Evolutionary conservation across 2,113 vertebrate species (phyloP).

Genomic region (Ifrita kowaldi): DNA sequence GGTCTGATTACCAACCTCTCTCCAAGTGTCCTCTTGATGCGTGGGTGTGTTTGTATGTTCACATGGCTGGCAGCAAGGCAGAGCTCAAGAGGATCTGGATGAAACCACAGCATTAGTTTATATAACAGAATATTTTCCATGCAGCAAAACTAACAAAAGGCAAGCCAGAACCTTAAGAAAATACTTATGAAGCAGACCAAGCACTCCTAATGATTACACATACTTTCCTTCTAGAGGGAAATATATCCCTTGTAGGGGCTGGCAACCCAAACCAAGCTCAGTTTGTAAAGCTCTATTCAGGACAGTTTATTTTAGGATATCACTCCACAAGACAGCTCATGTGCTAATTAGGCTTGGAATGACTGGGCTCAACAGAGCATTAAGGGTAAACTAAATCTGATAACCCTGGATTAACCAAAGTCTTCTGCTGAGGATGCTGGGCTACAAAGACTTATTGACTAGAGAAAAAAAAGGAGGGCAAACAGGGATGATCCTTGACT

Average conservation of each 20-base stretch:
- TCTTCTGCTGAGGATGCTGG: background rate
- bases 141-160: slow-evolving; percentile 30
- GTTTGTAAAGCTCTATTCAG: background rate
- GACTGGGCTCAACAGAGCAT: slow-evolving; percentile 26
- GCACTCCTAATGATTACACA: slow-evolving; percentile 28
- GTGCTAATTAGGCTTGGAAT: slow-evolving; percentile 44
- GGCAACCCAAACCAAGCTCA: background rate
- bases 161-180: slow-evolving; percentile 43
- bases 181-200: slow-evolving; percentile 31
- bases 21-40: background rate
- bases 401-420: slow-evolving; percentile 44
- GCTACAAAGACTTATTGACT: background rate
- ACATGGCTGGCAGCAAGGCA: background rate
- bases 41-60: background rate
- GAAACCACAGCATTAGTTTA: background rate
- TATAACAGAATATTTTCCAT: slow-evolving; percentile 39
- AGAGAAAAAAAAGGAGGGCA: background rate
- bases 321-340: slow-evolving; percentile 5
- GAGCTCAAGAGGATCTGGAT: background rate
- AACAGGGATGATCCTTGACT: background rate
- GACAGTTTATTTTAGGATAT: slow-evolving; percentile 47
- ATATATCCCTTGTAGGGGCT: background rate
- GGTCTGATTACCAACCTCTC: background rate
- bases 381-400: slow-evolving; percentile 42
- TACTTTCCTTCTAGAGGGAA: slow-evolving; percentile 24